Evolutionary conservation across 2,888 invertebrate genomes (phyloP).

Genomic region (Acholoe squamosa): DNA sequence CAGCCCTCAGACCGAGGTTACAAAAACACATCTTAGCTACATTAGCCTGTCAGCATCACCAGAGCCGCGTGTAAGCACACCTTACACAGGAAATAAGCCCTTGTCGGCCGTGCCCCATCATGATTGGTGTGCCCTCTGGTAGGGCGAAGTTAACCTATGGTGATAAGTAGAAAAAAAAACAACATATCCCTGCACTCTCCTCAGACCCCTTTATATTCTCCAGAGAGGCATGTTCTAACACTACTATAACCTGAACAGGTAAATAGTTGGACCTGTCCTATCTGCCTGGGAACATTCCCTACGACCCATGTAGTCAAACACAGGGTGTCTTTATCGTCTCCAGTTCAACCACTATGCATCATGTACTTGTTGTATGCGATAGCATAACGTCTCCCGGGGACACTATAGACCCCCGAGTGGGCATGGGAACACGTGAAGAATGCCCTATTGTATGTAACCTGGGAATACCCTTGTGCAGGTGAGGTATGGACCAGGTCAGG

Average conservation of each 20-base stretch:
- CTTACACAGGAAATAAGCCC: background rate
- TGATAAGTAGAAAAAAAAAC: background rate
- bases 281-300: background rate
- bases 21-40: background rate
- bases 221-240: background rate
- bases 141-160: background rate
- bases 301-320: background rate
- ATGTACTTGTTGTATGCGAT: background rate
- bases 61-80: background rate
- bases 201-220: too few species aligned
- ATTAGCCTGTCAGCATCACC: background rate
- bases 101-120: background rate
- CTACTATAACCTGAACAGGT: background rate
- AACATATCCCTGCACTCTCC: background rate
- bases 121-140: background rate
- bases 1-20: background rate
- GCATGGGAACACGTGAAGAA: background rate
- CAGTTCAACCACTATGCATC: background rate
- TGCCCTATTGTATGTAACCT: slow-evolving; percentile 1
- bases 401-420: background rate
- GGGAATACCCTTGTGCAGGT: background rate
- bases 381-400: slow-evolving; percentile 1
- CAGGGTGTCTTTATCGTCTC: background rate
- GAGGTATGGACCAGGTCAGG: background rate
- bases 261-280: background rate